These are phyloP conservation scores for Drusus annulatus DNA, from an alignment of 1,140 invertebrate genomes.

Conservation along the genomic window DNA sequence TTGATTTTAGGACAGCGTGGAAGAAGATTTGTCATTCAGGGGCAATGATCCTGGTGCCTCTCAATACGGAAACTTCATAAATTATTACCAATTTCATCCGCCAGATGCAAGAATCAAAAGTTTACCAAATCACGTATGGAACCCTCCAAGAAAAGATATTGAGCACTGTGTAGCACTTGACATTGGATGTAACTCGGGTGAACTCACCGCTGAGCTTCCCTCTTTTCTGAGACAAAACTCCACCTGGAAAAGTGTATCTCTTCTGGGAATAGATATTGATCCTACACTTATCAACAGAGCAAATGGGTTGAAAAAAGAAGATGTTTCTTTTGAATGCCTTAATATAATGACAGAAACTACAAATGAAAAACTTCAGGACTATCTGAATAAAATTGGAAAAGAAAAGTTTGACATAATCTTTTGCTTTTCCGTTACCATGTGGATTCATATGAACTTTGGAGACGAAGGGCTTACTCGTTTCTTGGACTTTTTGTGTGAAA, in stretches of 20 bases:
- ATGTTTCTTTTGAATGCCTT: slow-evolving; percentile 73
- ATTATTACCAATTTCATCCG: slow-evolving; percentile 88
- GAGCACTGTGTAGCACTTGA: slow-evolving; percentile 76
- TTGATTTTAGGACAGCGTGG: background rate
- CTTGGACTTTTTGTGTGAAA: slow-evolving; percentile 71
- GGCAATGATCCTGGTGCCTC: slow-evolving; percentile 81
- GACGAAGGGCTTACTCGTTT: slow-evolving; percentile 78
- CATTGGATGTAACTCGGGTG: slow-evolving; percentile 86
- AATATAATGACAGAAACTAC: slow-evolving; percentile 75
- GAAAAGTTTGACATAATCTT: slow-evolving; percentile 79
- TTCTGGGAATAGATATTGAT: slow-evolving; percentile 85
- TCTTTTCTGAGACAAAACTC: slow-evolving; percentile 70
- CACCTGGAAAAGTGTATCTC: slow-evolving; percentile 65
- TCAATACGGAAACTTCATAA: slow-evolving; percentile 86
- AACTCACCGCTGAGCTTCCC: slow-evolving; percentile 76
- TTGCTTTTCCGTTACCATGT: slow-evolving; percentile 90
- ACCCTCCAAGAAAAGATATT: slow-evolving; percentile 57
- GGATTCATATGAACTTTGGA: slow-evolving; percentile 88
- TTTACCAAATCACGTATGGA: slow-evolving; percentile 77
- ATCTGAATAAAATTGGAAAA: slow-evolving; percentile 66
- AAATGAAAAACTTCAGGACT: slow-evolving; percentile 64
- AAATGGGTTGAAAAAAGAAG: slow-evolving; percentile 66
- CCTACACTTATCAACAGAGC: slow-evolving; percentile 79
- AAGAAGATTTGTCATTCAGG: slow-evolving; percentile 61
- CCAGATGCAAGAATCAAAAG: slow-evolving; percentile 76